These are phyloP conservation scores for Homarus gammarus DNA, from an alignment of 2,888 invertebrate species.

Conservation along the genomic window DNA sequence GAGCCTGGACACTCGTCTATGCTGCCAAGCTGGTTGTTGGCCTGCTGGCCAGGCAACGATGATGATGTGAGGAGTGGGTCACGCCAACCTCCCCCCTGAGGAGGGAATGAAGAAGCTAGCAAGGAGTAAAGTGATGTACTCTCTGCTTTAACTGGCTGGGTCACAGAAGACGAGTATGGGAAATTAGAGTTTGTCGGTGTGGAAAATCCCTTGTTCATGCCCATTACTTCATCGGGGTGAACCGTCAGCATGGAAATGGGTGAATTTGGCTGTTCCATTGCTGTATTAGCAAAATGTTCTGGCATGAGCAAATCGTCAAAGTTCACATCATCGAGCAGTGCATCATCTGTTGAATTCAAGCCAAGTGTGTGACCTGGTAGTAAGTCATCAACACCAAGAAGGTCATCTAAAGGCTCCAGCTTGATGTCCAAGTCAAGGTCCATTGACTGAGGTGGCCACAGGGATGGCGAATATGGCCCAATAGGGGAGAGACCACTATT, in stretches of 20 bases:
- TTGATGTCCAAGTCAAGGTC: slow-evolving; percentile 74
- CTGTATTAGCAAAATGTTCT: slow-evolving; percentile 37
- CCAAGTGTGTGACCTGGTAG: slow-evolving; percentile 51
- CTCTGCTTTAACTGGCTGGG: slow-evolving; percentile 68
- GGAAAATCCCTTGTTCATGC: slow-evolving; percentile 32
- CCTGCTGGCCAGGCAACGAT: slow-evolving; percentile 55
- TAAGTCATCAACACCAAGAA: slow-evolving; percentile 65
- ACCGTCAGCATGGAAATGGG: slow-evolving; percentile 74
- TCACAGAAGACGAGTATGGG: neutral
- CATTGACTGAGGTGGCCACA: slow-evolving; percentile 67
- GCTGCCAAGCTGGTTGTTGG: slow-evolving; percentile 54
- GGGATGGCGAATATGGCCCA: slow-evolving; percentile 66
- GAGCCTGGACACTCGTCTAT: slow-evolving; percentile 59
- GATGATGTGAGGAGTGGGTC: slow-evolving; percentile 70
- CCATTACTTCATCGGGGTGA: slow-evolving; percentile 71
- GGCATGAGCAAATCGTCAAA: slow-evolving; percentile 69
- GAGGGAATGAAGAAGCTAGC: slow-evolving; percentile 73
- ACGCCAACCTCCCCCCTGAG: slow-evolving; percentile 70
- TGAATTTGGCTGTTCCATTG: slow-evolving; percentile 67
- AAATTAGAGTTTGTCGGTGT: slow-evolving; percentile 26
- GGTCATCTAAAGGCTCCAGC: slow-evolving; percentile 71
- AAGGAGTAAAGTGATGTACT: slow-evolving; percentile 61
- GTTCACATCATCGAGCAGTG: slow-evolving; percentile 60
- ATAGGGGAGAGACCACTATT: slow-evolving; percentile 59
- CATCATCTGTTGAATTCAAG: slow-evolving; percentile 47